Base-by-base conservation (phyloP, 1,140 invertebrate species). In the Lepidurus packardi region DNA sequence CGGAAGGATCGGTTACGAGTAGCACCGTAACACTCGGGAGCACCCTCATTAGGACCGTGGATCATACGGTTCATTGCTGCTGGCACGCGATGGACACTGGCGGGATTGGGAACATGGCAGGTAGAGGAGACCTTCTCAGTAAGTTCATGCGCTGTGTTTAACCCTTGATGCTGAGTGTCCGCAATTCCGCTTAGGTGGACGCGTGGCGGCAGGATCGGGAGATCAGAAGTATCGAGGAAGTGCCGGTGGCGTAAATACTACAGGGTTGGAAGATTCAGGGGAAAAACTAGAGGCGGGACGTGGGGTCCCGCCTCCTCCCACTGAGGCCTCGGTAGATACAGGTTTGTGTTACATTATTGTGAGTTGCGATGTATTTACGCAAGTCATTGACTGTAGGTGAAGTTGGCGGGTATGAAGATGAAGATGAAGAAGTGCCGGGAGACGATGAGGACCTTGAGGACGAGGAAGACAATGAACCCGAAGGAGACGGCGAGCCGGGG, bases 71-170 rank as follows among this genome's bases (percentile, higher is more conserved):
- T 13, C 53, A 65, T 21, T n/a, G 9, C 0, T 65, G 16, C 8
- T 65, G 53, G 53, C 53, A 65, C 53, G 53, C 53, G 16, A 65
- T 65, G 53, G 53, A 65, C 53, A 65, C 53, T 21, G 53, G 53
- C 21, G 53, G 53, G 9, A 65, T 65, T 65, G 53, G 4, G 0
- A 65, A 65, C 53, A 11, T 65, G 53, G 16, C 53, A 9, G 13
- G 53, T 21, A 34, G 53, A 16, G 6, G 8, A 13, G n/a, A 65
- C 53, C 21, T 65, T n/a, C 6, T 8, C 53, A 65, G 53, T 65
- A 65, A 65, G 21, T 65, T n/a, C 13, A 16, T 65, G 16, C 53
- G 21, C 6, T 16, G 7, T 16, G 1, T 0, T 47, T 47, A 10
- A 10, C 10, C 10, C 16, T 47, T 16, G 3, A 11, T 47, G 10